phyloP scores from a whole-genome alignment of 2,888 invertebrate genomes.

The Agrilus cyanescens region DNA sequence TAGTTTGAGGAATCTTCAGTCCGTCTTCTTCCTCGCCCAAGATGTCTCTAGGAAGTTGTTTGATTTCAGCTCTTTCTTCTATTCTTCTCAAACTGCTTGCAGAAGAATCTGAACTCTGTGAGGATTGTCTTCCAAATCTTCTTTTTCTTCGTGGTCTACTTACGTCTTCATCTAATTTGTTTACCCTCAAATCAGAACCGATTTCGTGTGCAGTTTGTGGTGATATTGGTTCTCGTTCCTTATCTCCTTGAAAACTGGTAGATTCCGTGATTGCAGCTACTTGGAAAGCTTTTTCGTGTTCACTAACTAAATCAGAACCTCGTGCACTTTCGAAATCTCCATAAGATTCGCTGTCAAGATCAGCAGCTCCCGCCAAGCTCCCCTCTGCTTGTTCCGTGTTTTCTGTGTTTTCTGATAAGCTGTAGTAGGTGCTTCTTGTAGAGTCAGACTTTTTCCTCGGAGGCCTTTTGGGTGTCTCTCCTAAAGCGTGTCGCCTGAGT shows the following conservation, averaged over 20 bases:
- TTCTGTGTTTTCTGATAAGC: constrained; percentile 49
- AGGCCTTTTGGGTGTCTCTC: constrained; percentile 44
- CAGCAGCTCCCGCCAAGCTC: constrained; percentile 36
- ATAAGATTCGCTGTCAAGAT: constrained; percentile 50
- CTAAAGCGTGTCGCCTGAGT: constrained; percentile 38
- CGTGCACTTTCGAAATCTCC: constrained; percentile 55
- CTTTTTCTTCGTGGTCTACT: constrained; percentile 30
- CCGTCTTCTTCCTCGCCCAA: constrained; percentile 48
- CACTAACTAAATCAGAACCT: constrained; percentile 39
- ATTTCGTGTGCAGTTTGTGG: constrained; percentile 35
- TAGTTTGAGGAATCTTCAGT: constrained; percentile 39
- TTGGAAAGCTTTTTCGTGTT: constrained; percentile 29
- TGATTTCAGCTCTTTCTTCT: constrained; percentile 24
- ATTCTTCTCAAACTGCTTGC: constrained; percentile 31
- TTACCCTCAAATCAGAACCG: constrained; percentile 33
- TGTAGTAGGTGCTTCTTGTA: constrained; percentile 45
- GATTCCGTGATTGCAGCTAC: constrained; percentile 35
- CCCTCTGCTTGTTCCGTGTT: constrained; percentile 43
- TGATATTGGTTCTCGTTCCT: constrained; percentile 24
- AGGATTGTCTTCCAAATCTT: constrained; percentile 21
- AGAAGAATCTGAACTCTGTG: constrained; percentile 39
- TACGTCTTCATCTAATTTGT: constrained; percentile 37
- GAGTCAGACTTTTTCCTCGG: constrained; percentile 56
- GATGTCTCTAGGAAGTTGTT: constrained; percentile 37
- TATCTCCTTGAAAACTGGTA: constrained; percentile 28